Percentiles rank a stretch among this genome's conserved stretches.
Evolutionary conservation across 1,140 invertebrate genomes (phyloP).

Genomic region (Diabrotica virgifera): DNA sequence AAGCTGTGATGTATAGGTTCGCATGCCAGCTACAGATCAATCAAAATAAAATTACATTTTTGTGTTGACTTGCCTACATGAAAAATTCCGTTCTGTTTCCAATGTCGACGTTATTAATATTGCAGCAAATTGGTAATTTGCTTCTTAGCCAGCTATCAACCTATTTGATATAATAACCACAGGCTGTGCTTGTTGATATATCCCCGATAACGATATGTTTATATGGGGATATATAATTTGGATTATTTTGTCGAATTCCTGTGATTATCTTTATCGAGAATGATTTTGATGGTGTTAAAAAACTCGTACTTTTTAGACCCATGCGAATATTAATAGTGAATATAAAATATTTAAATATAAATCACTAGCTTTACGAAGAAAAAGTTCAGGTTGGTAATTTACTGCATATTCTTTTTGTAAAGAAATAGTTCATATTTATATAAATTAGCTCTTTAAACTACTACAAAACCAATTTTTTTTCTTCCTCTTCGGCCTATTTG

Average conservation of each 20-base stretch:
- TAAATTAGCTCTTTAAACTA: too few species aligned
- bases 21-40: conserved; percentile 16
- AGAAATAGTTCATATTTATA: too few species aligned
- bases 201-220: neutral
- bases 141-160: conserved; percentile 4
- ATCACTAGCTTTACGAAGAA: too few species aligned
- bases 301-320: too few species aligned
- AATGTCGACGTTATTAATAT: conserved; percentile 10
- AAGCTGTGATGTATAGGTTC: conserved; percentile 8
- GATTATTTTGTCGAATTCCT: neutral
- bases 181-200: neutral
- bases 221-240: neutral
- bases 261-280: neutral
- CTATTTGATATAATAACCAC: conserved; percentile 7
- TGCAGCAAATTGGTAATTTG: conserved; percentile 17
- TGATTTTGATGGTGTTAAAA: too few species aligned
- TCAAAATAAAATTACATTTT: conserved; percentile 11
- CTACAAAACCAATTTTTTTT: too few species aligned
- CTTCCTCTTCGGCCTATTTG: too few species aligned
- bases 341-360: too few species aligned
- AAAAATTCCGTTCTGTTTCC: conserved; percentile 14
- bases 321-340: too few species aligned
- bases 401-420: too few species aligned
- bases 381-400: too few species aligned
- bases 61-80: conserved; percentile 19